A percentile compares a stretch with the other conserved stretches of the same genome.
These are phyloP conservation scores for Gortyna flavago DNA, from an alignment of 2,888 invertebrate genomes.

Conservation along the genomic window DNA sequence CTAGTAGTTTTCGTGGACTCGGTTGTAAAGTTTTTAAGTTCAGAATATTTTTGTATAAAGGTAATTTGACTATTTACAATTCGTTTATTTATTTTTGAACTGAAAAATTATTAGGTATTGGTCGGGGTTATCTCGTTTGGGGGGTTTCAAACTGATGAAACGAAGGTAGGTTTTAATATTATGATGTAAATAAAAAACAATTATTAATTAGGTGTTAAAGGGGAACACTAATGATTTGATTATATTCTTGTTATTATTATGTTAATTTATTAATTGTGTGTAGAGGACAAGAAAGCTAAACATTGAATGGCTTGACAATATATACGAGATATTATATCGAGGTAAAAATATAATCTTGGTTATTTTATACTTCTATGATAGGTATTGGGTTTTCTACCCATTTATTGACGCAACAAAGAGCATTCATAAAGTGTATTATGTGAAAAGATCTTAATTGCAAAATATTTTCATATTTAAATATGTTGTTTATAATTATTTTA, in stretches of 20 bases:
- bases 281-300: slow-evolving; percentile 46
- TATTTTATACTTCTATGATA: not conserved
- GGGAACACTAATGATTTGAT: slow-evolving; percentile 58
- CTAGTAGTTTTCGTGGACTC: slow-evolving; percentile 61
- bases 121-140: slow-evolving; percentile 33
- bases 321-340: slow-evolving; percentile 11
- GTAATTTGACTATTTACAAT: slow-evolving; percentile 47
- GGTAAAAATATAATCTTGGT: slow-evolving; percentile 17
- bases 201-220: slow-evolving; percentile 46
- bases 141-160: slow-evolving; percentile 34
- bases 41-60: slow-evolving; percentile 52
- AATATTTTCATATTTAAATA: slow-evolving; percentile 48
- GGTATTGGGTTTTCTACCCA: not conserved
- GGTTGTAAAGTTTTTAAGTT: slow-evolving; percentile 56
- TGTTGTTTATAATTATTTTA: slow-evolving; percentile 46
- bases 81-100: slow-evolving; percentile 58
- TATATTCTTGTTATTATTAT: slow-evolving; percentile 60
- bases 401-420: slow-evolving; percentile 14
- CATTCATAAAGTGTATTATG: slow-evolving; percentile 12
- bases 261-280: slow-evolving; percentile 66
- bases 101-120: slow-evolving; percentile 31
- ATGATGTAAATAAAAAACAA: slow-evolving; percentile 60
- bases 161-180: slow-evolving; percentile 26
- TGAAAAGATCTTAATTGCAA: slow-evolving; percentile 45
- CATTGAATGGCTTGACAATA: slow-evolving; percentile 13